Conservation (phyloP, 2,888 invertebrate species). For the Drosophila flavopinicola region DNA sequence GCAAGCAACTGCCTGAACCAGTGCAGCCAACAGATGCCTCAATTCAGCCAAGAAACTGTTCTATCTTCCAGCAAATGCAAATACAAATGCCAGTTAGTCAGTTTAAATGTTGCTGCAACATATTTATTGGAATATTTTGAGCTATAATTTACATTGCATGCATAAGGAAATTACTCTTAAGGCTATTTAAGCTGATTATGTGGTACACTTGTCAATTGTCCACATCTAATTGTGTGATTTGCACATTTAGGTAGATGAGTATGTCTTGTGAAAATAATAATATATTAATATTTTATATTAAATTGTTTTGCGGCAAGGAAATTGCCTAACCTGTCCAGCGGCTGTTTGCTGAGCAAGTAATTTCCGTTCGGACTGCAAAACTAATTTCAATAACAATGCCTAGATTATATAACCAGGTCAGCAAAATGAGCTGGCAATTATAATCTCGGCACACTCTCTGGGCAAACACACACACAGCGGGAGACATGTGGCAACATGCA, state of each 20-base stretch:
- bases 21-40: constrained; percentile 23
- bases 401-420: constrained; percentile 39
- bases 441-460: constrained; percentile 34
- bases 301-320: constrained; percentile 41
- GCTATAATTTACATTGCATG: constrained; percentile 44
- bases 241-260: constrained; percentile 27
- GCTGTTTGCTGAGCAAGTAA: constrained; percentile 24
- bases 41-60: constrained; percentile 8
- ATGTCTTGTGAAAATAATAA: constrained; percentile 15
- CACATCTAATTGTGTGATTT: constrained; percentile 15
- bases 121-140: constrained; percentile 60
- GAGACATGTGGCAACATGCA: constrained; percentile 3
- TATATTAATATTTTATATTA: constrained; percentile 45
- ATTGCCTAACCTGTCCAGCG: constrained; percentile 18
- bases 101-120: constrained; percentile 30
- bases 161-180: constrained; percentile 28
- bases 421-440: constrained; percentile 45
- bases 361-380: constrained; percentile 36
- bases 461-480: constrained; percentile 19
- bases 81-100: constrained; percentile 45
- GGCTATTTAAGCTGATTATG: constrained; percentile 13
- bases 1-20: constrained; percentile 58
- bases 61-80: constrained; percentile 24
- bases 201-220: constrained; percentile 5
- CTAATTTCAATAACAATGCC: constrained; percentile 65